These are phyloP conservation scores for Microdon myrmicae DNA, from an alignment of 2,888 invertebrate species.

Conservation along the genomic window DNA sequence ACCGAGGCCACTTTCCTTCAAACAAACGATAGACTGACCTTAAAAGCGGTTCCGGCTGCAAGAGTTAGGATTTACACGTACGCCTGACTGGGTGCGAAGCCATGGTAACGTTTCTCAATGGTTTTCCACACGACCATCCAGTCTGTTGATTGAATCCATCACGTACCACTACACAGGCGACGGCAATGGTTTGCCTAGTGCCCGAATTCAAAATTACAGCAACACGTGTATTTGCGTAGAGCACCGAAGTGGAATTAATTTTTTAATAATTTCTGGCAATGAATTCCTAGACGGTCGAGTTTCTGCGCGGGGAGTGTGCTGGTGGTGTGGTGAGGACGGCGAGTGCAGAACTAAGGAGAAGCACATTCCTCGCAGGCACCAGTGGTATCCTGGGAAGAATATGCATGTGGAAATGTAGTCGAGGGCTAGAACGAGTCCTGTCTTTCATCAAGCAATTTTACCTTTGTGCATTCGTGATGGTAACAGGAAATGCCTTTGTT, in stretches of 20 bases:
- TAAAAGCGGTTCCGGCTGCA: constrained; percentile 4
- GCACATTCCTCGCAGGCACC: constrained; percentile 1
- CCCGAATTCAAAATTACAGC: constrained; percentile 53
- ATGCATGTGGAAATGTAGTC: constrained; percentile 22
- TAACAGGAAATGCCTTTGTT: constrained; percentile 45
- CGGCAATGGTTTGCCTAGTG: constrained; percentile 48
- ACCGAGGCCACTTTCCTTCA: constrained; percentile 12
- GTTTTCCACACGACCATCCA: background rate
- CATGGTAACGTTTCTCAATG: constrained; percentile 38
- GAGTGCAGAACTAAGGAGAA: background rate
- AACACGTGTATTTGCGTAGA: constrained; percentile 55
- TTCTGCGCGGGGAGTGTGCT: constrained; percentile 21
- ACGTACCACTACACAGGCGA: background rate
- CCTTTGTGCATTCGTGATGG: constrained; percentile 50
- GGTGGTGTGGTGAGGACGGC: background rate
- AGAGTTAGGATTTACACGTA: constrained; percentile 18
- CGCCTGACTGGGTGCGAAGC: constrained; percentile 21
- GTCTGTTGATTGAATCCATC: constrained; percentile 17
- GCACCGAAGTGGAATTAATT: constrained; percentile 56
- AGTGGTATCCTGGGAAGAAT: constrained; percentile 17
- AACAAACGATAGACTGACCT: constrained; percentile 35
- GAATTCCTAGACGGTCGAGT: constrained; percentile 53
- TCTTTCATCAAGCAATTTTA: constrained; percentile 38
- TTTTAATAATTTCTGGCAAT: constrained; percentile 57
- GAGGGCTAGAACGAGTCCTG: constrained; percentile 32